Evolutionary conservation across 37 sponge, comb jelly and placozoan species (phyloP), one percentile per base, ranked within the genome.

Genomic region (Agelas oroides): DNA sequence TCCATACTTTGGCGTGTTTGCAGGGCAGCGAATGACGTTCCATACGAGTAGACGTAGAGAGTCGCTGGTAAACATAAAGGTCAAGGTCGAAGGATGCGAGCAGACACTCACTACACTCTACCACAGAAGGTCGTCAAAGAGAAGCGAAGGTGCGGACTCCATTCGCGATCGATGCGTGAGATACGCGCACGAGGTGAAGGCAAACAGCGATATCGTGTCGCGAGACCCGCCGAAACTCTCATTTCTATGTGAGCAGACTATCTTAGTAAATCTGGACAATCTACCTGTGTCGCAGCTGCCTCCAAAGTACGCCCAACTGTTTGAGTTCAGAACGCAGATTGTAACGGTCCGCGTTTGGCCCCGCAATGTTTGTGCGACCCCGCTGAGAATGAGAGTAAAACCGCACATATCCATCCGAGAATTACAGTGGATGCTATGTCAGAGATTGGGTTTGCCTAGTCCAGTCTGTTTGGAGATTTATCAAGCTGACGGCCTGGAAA

Each of bases 1-100:
- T 31, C 92, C 92, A 14, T 91, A 86, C 31, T 91, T 91, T 55
- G 92, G 92, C 0, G 72, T 31, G 31, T 86, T 86, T 63, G 81
- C 92, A n/a, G 92, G 87, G 1, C 73, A 81, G n/a, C 46, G 74
- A 23, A 30, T 91, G 25, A 77, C 73, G 0, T 91, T 91, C 53
- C 68, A 80, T 59, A 12, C 84, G 46, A 78, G 77, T 27, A 76
- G 41, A 58, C 5, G 40, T 5, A 59, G 78, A 3, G 53, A 74
- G 34, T 16, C 28, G 19, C 30, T 66, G 33, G 37, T n/a, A 20
- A 73, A 74, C 21, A 73, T 88, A 11, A 67, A 56, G n/a, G 88
- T 88, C 36, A 88, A 55, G 35, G 36, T 75, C 8, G 82, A 88
- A 25, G 82, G 56, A 54, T 73, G 56, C 67, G 67, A 66, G 28